Evolutionary conservation across 2,888 invertebrate species (phyloP), one percentile per base, ranked within the genome.

Genomic region (Nomada flava): DNA sequence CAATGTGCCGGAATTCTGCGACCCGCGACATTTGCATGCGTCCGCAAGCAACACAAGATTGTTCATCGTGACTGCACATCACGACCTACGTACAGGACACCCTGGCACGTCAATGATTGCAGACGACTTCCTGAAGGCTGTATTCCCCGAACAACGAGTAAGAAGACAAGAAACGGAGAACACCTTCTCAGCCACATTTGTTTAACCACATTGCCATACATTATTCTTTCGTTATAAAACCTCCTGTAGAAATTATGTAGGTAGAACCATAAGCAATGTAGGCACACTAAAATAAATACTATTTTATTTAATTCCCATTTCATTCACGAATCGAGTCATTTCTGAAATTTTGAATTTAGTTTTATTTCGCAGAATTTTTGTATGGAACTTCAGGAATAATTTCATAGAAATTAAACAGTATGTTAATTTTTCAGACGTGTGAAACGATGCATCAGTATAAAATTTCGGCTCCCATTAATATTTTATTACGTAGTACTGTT

Each of bases 21-120:
- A 68, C 57, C 47, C 76, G 73, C 68, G 73, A 75, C 72, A 77
- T 75, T 87, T 85, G 80, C 83, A 80, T 76, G 64, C 73, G 71
- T 77, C 70, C 75, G 62, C 71, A 57, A 55, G 73, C 72, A 57
- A 64, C 76, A 64, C 76, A 57, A 62, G 75, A 63, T 57, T 74
- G 79, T 76, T 85, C 81, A 84, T 83, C 79, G 69, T 55, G 84
- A 57, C 72, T 88, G 85, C 88, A 82, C 82, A 84, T 88, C 88
- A 85, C 77, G 85, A 85, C 77, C 80, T 82, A 85, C 81, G 84
- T 86, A 74, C 77, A 83, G 75, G 82, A 83, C 83, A 83, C 85
- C 76, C 76, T 82, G 84, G 84, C 79, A 78, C 81, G 84, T 83
- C 84, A 79, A 77, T 83, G 84, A 84, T 84, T 68, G 75, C 83